Evolutionary conservation across 2,888 invertebrate species (phyloP).

Genomic region (Hirtodrosophila histrioides): DNA sequence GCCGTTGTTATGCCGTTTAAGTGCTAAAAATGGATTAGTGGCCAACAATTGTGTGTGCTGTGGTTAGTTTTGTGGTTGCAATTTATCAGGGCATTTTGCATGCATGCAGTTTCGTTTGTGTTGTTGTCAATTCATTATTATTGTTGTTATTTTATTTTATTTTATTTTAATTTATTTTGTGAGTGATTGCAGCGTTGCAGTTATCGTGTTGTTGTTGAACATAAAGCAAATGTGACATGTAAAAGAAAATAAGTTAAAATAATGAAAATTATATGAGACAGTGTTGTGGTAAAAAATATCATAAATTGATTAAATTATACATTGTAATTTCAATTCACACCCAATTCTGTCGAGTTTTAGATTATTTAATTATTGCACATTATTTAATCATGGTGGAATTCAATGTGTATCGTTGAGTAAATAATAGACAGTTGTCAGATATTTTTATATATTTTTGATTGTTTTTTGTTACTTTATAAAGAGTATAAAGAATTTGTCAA

Average conservation of each 20-base stretch:
- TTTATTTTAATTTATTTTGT: conserved; percentile 20
- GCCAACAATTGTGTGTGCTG: conserved; percentile 72
- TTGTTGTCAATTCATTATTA: conserved; percentile 20
- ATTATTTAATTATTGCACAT: neutral
- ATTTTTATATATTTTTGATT: no score
- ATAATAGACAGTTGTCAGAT: no score
- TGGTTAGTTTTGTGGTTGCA: conserved; percentile 62
- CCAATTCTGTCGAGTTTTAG: no score
- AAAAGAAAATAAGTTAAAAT: conserved; percentile 51
- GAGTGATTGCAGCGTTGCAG: conserved; percentile 13
- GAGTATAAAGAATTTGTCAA: no score
- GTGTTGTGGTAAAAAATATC: neutral
- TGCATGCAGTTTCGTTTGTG: conserved; percentile 45
- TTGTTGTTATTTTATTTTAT: conserved; percentile 31
- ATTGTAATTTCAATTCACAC: neutral
- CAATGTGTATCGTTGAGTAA: no score
- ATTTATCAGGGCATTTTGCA: conserved; percentile 19
- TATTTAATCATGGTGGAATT: no score
- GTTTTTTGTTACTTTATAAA: no score
- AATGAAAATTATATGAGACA: conserved; percentile 31
- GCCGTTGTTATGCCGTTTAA: conserved; percentile 65
- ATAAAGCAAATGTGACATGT: conserved; percentile 54
- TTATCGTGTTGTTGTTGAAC: conserved; percentile 17
- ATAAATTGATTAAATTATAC: conserved; percentile 4
- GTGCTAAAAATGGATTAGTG: conserved; percentile 84